These are phyloP conservation scores for Scolopax rusticola DNA, from an alignment of 2,797 vertebrate species.

Conservation along the genomic window DNA sequence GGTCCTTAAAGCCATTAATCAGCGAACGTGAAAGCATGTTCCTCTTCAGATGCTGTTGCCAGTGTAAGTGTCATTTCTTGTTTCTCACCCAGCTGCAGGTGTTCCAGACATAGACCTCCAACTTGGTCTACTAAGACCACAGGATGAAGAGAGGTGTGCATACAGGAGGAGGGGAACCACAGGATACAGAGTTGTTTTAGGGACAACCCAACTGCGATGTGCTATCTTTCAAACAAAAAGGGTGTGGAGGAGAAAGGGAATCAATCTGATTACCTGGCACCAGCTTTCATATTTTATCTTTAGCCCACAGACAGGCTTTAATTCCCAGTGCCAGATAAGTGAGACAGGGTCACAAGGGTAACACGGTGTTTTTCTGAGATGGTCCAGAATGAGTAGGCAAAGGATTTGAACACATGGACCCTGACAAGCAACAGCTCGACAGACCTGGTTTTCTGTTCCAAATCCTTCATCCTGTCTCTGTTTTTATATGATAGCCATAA, in stretches of 20 bases:
- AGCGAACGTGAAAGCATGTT: neutral
- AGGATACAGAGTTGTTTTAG: neutral
- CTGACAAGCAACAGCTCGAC: neutral
- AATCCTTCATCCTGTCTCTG: neutral
- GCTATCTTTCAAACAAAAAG: neutral
- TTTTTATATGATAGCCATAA: neutral
- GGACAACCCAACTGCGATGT: neutral
- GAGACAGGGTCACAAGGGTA: neutral
- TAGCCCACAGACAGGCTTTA: neutral
- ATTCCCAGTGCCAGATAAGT: neutral
- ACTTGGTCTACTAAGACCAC: neutral
- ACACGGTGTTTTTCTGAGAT: neutral
- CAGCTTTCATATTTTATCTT: neutral
- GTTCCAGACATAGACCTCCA: neutral
- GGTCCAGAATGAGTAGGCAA: neutral
- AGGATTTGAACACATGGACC: neutral
- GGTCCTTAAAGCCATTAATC: neutral
- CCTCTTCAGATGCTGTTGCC: neutral
- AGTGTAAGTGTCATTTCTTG: neutral
- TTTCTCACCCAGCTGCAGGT: neutral
- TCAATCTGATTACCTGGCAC: neutral
- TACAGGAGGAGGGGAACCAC: neutral
- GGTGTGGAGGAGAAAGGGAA: neutral
- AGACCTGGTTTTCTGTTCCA: neutral
- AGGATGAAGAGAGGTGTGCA: neutral